Conservation (phyloP, 2,888 invertebrate species). For the Lasiommata megera region DNA sequence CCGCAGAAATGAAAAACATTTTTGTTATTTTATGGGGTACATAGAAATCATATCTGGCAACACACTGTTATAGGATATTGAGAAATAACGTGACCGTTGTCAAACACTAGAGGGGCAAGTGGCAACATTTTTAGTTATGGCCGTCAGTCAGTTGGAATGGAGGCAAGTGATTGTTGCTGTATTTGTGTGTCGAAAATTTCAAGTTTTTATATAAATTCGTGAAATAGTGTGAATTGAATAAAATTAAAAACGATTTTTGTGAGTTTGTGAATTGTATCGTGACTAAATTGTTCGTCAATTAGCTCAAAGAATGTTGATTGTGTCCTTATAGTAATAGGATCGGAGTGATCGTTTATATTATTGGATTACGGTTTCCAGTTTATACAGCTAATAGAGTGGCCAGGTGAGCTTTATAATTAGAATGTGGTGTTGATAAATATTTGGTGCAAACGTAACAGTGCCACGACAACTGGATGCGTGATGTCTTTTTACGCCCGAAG, state of each 20-base stretch:
- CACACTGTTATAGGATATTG: constrained; percentile 51
- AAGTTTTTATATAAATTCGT: constrained; percentile 64
- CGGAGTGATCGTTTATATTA: constrained; percentile 64
- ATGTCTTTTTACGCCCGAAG: constrained; percentile 52
- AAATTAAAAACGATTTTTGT: constrained; percentile 53
- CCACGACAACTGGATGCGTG: constrained; percentile 61
- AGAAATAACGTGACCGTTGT: constrained; percentile 59
- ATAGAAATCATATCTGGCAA: constrained; percentile 37
- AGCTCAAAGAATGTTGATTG: constrained; percentile 69
- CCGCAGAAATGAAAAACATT: not conserved
- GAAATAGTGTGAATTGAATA: constrained; percentile 54
- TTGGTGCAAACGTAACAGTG: constrained; percentile 36
- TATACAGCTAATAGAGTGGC: constrained; percentile 60
- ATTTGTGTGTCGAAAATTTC: constrained; percentile 65
- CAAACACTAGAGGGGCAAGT: constrained; percentile 36
- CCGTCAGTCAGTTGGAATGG: constrained; percentile 69
- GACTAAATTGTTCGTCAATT: constrained; percentile 61
- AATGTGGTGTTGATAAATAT: constrained; percentile 22
- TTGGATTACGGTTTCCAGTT: constrained; percentile 76
- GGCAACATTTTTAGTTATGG: constrained; percentile 73
- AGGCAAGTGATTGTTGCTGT: constrained; percentile 59
- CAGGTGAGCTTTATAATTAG: constrained; percentile 56
- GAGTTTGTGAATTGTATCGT: constrained; percentile 56
- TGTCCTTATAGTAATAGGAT: constrained; percentile 74
- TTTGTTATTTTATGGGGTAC: constrained; percentile 16